Evolutionary conservation across 2,888 invertebrate species (phyloP), one percentile per base, ranked within the genome.

Genomic region (Aelia acuminata): DNA sequence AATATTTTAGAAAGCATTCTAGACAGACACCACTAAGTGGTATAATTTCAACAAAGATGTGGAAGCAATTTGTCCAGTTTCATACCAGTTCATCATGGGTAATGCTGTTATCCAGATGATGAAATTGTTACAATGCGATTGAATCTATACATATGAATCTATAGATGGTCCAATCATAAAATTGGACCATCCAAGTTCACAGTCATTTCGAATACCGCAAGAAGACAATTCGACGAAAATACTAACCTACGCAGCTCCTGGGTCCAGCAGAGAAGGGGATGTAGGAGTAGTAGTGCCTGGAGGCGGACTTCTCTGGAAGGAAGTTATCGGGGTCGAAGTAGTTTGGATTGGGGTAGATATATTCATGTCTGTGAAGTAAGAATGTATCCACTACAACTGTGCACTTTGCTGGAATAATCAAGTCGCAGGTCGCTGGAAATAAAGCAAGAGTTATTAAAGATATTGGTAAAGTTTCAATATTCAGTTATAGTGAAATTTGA

Each of bases 261-360:
- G 96, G 96, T 80, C 96, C 96, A 89, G 96, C 96, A 86, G 96
- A 96, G 94, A 96, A 97, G 18, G 96, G 96, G 87, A 96, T 94
- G 91, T 95, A 97, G 10, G 96, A 95, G 92, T 96, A 96, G 91
- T 96, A 96, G 91, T 97, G 80, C 43, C 80, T 80, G 80, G 80
- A 80, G 11, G 80, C 80, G 5, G 80, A 80, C 43, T 43, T 80
- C 91, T 97, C 97, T 0, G 96, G 96, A 90, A 97, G 93, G 93
- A 97, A 97, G 92, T 97, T 96, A 92, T 97, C 97, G 1, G 97
- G 97, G 93, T 97, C 94, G 92, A 96, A 97, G 90, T 93, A 94
- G 84, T 95, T 93, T 0, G 97, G 96, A 92, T 97, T 95, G 13
- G 95, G 95, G 92, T 96, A 97, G 86, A 95, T 94, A 90, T 95